Conservation (phyloP, 2,797 vertebrate genomes). For the Neostethus bicornis region DNA sequence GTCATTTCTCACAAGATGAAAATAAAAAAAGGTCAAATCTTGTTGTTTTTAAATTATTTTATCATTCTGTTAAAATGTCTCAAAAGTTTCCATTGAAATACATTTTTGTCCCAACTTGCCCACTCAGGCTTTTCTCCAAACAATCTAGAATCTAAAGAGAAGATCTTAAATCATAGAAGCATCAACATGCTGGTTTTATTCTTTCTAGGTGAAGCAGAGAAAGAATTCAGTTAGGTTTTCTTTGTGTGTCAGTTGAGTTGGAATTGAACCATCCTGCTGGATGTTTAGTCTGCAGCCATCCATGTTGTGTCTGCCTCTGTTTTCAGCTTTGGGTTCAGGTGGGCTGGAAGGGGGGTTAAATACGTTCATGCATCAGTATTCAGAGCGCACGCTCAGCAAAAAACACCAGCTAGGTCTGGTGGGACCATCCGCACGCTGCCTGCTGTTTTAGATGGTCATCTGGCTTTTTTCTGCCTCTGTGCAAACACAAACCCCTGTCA, state of each 20-base stretch:
- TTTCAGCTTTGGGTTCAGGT: slow-evolving; percentile 21
- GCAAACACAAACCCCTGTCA: slow-evolving; percentile 48
- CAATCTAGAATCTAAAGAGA: neutral
- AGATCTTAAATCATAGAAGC: neutral
- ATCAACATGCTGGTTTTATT: neutral
- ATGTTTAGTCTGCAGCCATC: slow-evolving; percentile 41
- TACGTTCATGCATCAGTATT: slow-evolving; percentile 74
- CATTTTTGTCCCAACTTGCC: no score
- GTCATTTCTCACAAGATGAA: no score
- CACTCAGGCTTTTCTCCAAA: no score
- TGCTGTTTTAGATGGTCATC: slow-evolving; percentile 74
- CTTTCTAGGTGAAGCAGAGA: neutral
- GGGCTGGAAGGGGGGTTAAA: slow-evolving; percentile 9
- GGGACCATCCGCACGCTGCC: slow-evolving; percentile 62
- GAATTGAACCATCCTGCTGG: slow-evolving; percentile 2
- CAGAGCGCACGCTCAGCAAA: slow-evolving; percentile 73
- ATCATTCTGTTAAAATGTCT: no score
- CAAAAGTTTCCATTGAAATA: no score
- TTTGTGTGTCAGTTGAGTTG: neutral
- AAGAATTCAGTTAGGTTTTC: neutral
- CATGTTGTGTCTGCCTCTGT: slow-evolving; percentile 60
- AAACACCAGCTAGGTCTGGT: slow-evolving; percentile 62
- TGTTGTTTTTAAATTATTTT: no score
- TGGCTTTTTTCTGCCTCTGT: slow-evolving; percentile 46
- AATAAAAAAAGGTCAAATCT: no score